A percentile compares a stretch with the other conserved stretches of the same genome.
These are phyloP conservation scores for Melanotaenia pygmaea DNA, from an alignment of 2,797 vertebrate genomes.

Conservation along the genomic window DNA sequence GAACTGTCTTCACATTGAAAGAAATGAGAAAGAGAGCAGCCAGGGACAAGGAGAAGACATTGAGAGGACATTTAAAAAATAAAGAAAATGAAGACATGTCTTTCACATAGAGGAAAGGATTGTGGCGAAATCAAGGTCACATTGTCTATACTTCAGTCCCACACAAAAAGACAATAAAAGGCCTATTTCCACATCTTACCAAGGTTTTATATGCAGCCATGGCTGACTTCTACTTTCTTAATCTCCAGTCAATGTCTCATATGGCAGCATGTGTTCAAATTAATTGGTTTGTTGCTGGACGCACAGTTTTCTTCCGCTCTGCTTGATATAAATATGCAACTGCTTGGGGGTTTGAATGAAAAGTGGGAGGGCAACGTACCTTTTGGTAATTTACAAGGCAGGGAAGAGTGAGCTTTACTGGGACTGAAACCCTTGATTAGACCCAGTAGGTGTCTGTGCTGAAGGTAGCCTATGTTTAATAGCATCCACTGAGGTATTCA, in stretches of 20 bases:
- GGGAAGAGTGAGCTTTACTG: conserved; percentile 41
- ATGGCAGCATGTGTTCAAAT: conserved; percentile 71
- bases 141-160: conserved; percentile 32
- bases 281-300: conserved; percentile 66
- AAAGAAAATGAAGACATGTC: conserved; percentile 43
- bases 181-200: conserved; percentile 4
- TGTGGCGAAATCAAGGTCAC: conserved; percentile 44
- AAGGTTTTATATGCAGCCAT: conserved; percentile 26
- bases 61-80: conserved; percentile 30
- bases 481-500: conserved; percentile 50
- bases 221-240: conserved; percentile 54
- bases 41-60: conserved; percentile 35
- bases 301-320: conserved; percentile 45
- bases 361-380: conserved; percentile 46
- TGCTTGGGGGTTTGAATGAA: conserved; percentile 51
- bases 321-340: conserved; percentile 55
- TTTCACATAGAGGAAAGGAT: conserved; percentile 38
- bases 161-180: conserved; percentile 31
- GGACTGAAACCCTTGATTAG: conserved; percentile 69
- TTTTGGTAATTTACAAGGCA: conserved; percentile 54
- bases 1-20: conserved; percentile 56
- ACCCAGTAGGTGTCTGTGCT: conserved; percentile 60
- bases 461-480: conserved; percentile 58
- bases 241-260: conserved; percentile 40
- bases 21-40: conserved; percentile 51